Evolutionary conservation across 2,888 invertebrate species (phyloP).

Genomic region (Acleris cristana): DNA sequence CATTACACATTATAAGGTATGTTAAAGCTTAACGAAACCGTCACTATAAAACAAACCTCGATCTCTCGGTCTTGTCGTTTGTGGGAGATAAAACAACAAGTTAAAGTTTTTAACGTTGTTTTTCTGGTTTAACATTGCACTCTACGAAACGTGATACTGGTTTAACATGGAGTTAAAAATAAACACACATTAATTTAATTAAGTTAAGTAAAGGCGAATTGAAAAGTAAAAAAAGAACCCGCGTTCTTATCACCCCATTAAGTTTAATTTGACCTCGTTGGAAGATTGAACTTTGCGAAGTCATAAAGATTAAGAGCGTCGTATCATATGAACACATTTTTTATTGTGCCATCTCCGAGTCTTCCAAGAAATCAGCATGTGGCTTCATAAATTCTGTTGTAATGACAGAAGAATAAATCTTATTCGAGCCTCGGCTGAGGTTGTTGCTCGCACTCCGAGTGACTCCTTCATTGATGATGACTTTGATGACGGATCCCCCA

Average conservation of each 20-base stretch:
- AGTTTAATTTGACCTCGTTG: background rate
- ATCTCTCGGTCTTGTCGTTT: conserved; percentile 2
- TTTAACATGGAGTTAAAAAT: conserved; percentile 50
- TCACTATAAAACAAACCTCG: conserved; percentile 33
- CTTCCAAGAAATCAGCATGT: conserved; percentile 22
- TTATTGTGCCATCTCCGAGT: background rate
- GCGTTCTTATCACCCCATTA: background rate
- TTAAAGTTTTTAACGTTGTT: conserved; percentile 39
- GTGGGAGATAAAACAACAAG: conserved; percentile 35
- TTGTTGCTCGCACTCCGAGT: conserved; percentile 10
- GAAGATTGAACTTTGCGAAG: conserved; percentile 8
- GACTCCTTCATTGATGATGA: conserved; percentile 31
- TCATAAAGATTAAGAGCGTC: background rate
- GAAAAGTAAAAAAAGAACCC: background rate
- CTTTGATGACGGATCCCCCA: conserved; percentile 30
- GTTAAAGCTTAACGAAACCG: conserved; percentile 14
- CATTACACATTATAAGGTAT: background rate
- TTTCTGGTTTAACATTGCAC: conserved; percentile 38
- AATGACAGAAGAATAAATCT: conserved; percentile 26
- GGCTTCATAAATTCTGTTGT: conserved; percentile 25
- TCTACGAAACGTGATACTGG: conserved; percentile 52
- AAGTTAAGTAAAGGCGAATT: background rate
- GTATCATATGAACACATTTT: conserved; percentile 15
- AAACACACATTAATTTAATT: conserved; percentile 50
- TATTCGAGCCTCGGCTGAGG: conserved; percentile 15